Percentiles rank a stretch among this genome's conserved stretches.
Evolutionary conservation across 37 sponge, comb jelly and placozoan genomes (phyloP).

Genomic region (Axinella damicornis): DNA sequence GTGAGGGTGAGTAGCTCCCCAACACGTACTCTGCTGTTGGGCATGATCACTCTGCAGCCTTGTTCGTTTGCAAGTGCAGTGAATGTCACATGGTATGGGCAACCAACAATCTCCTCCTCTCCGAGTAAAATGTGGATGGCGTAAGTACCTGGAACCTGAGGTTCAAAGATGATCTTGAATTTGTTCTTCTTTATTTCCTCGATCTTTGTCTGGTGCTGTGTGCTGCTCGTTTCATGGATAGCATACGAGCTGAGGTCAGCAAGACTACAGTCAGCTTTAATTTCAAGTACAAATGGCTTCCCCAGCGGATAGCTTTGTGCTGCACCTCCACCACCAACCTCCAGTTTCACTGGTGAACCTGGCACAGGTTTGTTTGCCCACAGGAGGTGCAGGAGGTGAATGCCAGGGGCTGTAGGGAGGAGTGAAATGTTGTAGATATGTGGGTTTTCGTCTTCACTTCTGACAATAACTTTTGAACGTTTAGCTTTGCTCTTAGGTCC

Average conservation of each 20-base stretch:
- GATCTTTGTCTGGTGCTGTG: slow-evolving; percentile 30
- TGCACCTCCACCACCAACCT: slow-evolving; percentile 13
- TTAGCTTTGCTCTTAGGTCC: slow-evolving; percentile 23
- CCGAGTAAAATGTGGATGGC: slow-evolving; percentile 41
- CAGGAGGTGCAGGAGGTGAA: slow-evolving; percentile 51
- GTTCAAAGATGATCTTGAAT: slow-evolving; percentile 14
- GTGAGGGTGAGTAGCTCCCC: slow-evolving; percentile 33
- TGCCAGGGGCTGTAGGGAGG: slow-evolving; percentile 56
- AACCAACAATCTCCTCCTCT: slow-evolving; percentile 58
- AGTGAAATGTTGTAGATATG: slow-evolving; percentile 43
- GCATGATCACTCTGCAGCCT: slow-evolving; percentile 17
- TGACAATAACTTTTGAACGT: slow-evolving; percentile 28
- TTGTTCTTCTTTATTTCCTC: slow-evolving; percentile 18
- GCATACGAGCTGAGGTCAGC: slow-evolving; percentile 50
- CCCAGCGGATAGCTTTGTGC: too few species aligned
- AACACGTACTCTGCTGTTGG: slow-evolving; percentile 2
- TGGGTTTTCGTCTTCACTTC: not conserved
- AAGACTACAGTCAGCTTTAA: slow-evolving; percentile 20
- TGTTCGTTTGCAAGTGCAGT: slow-evolving; percentile 31
- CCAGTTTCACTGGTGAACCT: slow-evolving; percentile 59
- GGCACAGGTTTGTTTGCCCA: slow-evolving; percentile 69
- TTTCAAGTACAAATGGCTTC: slow-evolving; percentile 30
- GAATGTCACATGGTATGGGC: slow-evolving; percentile 78
- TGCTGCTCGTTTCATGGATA: slow-evolving; percentile 43
- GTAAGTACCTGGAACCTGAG: slow-evolving; percentile 45